These are phyloP conservation scores for Podarcis raffonei DNA, from an alignment of 2,113 vertebrate species.

Conservation along the genomic window DNA sequence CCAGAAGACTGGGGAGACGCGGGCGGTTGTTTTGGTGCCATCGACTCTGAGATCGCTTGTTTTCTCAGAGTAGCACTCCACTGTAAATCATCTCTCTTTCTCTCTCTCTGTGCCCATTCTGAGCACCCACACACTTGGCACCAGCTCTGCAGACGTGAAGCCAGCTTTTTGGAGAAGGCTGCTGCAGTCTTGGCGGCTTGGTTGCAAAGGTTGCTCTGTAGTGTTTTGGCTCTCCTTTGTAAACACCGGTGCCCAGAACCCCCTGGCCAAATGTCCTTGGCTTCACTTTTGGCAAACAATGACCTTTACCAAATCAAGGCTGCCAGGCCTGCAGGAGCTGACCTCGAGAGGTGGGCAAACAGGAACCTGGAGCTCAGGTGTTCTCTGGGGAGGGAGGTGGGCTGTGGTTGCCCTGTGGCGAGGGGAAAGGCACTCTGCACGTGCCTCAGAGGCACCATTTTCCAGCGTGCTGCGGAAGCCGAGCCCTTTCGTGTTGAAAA, in stretches of 20 bases:
- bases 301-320: not conserved
- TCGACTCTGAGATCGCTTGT: not conserved
- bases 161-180: not conserved
- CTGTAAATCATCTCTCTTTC: not conserved
- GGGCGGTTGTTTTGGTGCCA: not conserved
- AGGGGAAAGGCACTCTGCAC: not conserved
- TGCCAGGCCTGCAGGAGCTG: too few species aligned
- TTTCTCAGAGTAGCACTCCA: constrained; percentile 19
- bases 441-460: not conserved
- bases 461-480: not conserved
- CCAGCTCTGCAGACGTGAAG: accelerated
- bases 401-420: not conserved
- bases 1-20: not conserved
- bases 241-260: not conserved
- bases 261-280: not conserved
- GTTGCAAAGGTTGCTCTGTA: not conserved
- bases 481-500: not conserved
- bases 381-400: not conserved
- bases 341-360: too few species aligned
- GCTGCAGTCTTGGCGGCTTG: not conserved
- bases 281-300: not conserved
- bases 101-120: not conserved
- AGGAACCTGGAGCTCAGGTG: not conserved
- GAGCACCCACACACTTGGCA: constrained; percentile 7
- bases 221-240: not conserved